Conservation (phyloP, 2,888 invertebrate genomes). For the Dioctria rufipes region DNA sequence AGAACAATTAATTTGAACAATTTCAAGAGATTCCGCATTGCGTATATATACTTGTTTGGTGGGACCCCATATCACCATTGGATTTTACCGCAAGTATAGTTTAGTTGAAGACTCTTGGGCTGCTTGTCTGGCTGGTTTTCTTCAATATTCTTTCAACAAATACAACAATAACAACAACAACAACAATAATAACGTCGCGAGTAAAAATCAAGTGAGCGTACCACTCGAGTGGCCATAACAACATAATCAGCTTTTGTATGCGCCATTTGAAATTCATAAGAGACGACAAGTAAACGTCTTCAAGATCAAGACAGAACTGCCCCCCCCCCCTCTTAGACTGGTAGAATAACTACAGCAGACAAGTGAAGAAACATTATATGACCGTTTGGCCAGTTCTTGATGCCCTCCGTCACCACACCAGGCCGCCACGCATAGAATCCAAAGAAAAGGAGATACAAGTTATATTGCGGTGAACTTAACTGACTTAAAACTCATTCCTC, state of each 20-base stretch:
- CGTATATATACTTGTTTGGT: not conserved
- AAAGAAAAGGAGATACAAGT: not conserved
- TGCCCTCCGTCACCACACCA: not conserved
- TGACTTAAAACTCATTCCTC: not conserved
- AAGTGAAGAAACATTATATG: not conserved
- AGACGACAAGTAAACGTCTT: not conserved
- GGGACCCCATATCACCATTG: not conserved
- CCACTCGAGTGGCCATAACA: slow-evolving; percentile 9
- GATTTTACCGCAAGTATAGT: not conserved
- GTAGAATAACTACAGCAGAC: too few species aligned
- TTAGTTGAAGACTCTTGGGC: too few species aligned
- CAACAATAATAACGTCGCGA: not conserved
- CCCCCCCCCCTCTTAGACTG: too few species aligned
- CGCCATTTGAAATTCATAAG: slow-evolving; percentile 12
- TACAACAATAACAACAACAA: not conserved
- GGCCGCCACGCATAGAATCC: not conserved
- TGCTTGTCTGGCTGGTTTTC: not conserved
- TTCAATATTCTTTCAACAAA: not conserved
- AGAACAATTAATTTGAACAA: not conserved
- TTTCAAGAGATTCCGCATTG: slow-evolving; percentile 2
- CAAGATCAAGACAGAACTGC: too few species aligned
- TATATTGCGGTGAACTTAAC: not conserved
- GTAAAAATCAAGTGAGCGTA: not conserved
- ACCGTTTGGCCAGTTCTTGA: slow-evolving; percentile 6
- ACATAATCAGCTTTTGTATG: slow-evolving; percentile 20